Base-by-base conservation (phyloP, 2,888 invertebrate genomes). In the Lasioglossum marginatum region DNA sequence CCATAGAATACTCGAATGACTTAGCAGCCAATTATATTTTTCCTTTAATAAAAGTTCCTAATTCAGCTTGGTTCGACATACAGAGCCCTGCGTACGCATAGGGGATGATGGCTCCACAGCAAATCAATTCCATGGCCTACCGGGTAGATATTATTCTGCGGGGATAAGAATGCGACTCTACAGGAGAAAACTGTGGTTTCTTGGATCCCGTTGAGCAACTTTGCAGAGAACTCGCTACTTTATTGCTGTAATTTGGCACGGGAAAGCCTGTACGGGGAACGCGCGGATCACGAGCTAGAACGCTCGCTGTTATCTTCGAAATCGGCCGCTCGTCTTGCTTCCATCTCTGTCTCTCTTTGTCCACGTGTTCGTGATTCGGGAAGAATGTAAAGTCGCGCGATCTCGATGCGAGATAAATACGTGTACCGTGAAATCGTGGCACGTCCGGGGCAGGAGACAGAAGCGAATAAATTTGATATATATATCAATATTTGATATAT, bases 371-470 rank as follows among this genome's bases (percentile, higher is more conserved):
- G 48, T 10, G 57, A 70, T 80, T 77, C 81, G 40, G 71, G 71
- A 77, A 72, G 57, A 71, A 81, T 71, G 77, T 77, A 81, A 81
- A 81, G 77, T 71, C 66, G 37, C 40, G 66, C 23, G 81, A 80
- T 80, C 74, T 23, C 8, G 14, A 31, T 12, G n/a, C 40, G 40
- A 80, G 79, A 80, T 80, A 74, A 43, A 23, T 45, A 45, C 77
- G 4, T 63, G 43, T 19, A 19, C 63, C 19, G 63, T 31, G 63
- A 31, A 16, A 63, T 63, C 27, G 60, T 5, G 57, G n/a, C n/a
- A 12, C 57, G 57, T 1, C 1, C 12, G 27, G 60, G 63, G 6
- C 31, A 1, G 14, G 31, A 19, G 27, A 6, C 31, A 4, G 63
- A 63, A 63, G 8, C 19, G 63, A 63, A 63, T 63, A 63, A 31